These are phyloP conservation scores for Globicephala melas DNA, from an alignment of 2,113 vertebrate species.

Conservation along the genomic window DNA sequence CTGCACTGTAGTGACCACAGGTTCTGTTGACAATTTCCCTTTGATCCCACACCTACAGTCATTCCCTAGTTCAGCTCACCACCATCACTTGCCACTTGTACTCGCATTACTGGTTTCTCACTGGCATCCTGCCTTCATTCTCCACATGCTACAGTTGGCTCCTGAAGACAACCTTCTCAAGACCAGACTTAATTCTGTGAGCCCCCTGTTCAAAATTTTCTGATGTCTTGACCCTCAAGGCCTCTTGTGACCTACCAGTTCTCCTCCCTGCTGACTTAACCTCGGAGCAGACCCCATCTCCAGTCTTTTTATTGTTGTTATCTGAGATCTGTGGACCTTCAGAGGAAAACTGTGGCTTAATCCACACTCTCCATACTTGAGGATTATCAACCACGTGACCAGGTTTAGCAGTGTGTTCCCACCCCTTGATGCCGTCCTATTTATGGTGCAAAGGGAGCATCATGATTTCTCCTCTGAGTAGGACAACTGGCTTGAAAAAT, in stretches of 20 bases:
- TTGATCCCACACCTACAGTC: neutral
- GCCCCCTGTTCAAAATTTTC: neutral
- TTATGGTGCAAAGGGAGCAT: neutral
- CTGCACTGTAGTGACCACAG: neutral
- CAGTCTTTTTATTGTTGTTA: neutral
- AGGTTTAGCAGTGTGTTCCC: neutral
- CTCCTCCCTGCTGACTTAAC: neutral
- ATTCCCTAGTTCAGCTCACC: neutral
- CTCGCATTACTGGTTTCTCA: neutral
- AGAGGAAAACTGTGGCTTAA: neutral
- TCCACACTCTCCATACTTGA: neutral
- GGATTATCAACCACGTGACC: neutral
- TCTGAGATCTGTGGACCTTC: neutral
- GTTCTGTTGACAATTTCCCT: neutral
- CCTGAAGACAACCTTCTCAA: neutral
- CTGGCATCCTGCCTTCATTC: neutral
- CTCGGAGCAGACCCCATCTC: neutral
- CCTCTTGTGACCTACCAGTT: neutral
- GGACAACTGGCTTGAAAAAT: neutral
- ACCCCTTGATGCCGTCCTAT: neutral
- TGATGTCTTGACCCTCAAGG: neutral
- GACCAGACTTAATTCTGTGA: neutral
- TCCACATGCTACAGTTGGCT: neutral
- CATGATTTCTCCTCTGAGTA: neutral
- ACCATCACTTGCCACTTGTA: neutral